These are phyloP conservation scores for Meriones psammophilus DNA, from an alignment of 2,797 vertebrate species.

Conservation along the genomic window DNA sequence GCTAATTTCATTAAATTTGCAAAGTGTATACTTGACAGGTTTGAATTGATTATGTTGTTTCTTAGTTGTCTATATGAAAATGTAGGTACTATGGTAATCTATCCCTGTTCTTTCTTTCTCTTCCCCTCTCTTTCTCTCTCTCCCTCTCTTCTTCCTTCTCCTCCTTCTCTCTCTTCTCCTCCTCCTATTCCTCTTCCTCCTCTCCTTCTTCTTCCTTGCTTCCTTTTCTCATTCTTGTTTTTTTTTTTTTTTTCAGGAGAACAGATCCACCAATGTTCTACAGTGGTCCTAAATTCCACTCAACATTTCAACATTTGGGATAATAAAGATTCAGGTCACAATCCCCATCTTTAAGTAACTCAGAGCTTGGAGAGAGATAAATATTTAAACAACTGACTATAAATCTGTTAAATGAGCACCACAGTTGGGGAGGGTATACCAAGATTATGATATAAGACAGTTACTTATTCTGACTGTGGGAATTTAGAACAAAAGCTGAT, in stretches of 20 bases:
- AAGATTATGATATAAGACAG: not conserved
- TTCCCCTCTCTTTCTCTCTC: not conserved
- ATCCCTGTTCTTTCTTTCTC: not conserved
- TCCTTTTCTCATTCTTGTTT: not conserved
- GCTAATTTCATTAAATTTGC: constrained; percentile 30
- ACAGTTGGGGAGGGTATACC: not conserved
- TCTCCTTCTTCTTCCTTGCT: not conserved
- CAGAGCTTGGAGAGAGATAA: not conserved
- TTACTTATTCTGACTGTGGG: not conserved
- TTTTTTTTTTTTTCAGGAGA: constrained; percentile 27
- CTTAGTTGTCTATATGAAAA: constrained; percentile 8
- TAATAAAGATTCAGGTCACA: constrained; percentile 12
- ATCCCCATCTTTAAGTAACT: not conserved
- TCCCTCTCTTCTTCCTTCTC: not conserved
- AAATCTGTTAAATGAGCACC: not conserved
- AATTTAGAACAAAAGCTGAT: not conserved
- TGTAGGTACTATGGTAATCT: not conserved
- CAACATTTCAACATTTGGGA: not conserved
- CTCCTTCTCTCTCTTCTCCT: not conserved
- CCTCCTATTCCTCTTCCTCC: not conserved
- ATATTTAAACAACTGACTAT: constrained; percentile 15
- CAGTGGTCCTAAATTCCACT: not conserved
- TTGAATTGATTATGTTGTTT: constrained; percentile 22
- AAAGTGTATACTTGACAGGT: not conserved
- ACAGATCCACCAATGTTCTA: not conserved